Base-by-base conservation (phyloP, 2,113 vertebrate species). In the Malurus melanocephalus region DNA sequence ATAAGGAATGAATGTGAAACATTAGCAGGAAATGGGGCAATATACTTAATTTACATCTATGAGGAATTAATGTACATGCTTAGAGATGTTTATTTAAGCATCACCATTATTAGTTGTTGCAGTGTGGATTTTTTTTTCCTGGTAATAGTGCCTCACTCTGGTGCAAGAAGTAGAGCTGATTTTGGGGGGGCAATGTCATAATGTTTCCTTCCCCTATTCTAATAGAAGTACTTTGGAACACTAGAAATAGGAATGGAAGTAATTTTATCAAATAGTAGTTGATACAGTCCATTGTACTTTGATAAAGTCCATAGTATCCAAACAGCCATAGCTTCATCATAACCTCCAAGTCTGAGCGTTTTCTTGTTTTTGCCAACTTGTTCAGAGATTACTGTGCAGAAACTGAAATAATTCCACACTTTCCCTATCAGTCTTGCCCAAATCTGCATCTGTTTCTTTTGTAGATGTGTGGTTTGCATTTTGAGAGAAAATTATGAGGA, bases 111-210 rank as follows among this genome's bases (percentile, higher is more conserved):
- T 55, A 87, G 26, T 45, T 75, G 21, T 32, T 56, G 16, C 12
- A 55, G 16, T 42, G 22, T 66, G 28, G 32, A 3, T 1, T 0
- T 13, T 51, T 73, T 79, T 18, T 62, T 33, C 18, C 18, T 68
- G 30, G 4, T 46, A 48, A 68, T 8, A 56, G 55, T 62, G 6
- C 13, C 28, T 80, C 26, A 43, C 4, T 45, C 13, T 80, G 18
- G 21, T 33, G 28, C 17, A 82, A 88, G 40, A 57, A 59, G 6
- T 10, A 74, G 18, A 71, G 26, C 7, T 73, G 27, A 6, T 64
- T 67, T 52, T 6, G 1, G 7, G 4, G 2, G 2, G 7, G 4
- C 3, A 60, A 49, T 59, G 9, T 35, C 38, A 57, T 30, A 11
- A 15, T 6, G 1, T 42, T 74, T 84, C 24, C 16, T 38, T 3